Evolutionary conservation across 2,888 invertebrate species (phyloP).

Genomic region (Bibio marci): DNA sequence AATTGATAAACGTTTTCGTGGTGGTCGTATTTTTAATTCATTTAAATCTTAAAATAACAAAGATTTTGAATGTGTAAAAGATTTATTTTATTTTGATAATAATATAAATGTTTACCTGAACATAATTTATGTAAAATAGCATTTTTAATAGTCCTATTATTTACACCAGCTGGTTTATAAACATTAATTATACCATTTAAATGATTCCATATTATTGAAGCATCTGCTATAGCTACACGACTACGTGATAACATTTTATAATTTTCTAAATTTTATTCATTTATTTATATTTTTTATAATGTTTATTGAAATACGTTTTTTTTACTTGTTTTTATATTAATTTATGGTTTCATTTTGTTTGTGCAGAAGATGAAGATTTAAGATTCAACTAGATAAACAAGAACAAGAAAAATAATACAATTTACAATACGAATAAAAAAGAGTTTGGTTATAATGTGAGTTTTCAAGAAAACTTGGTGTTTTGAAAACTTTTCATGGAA

Average conservation of each 20-base stretch:
- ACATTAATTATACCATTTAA: slow-evolving; percentile 62
- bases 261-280: background rate
- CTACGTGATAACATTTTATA: background rate
- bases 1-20: slow-evolving; percentile 39
- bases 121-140: slow-evolving; percentile 45
- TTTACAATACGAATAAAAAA: too few relatives aligned
- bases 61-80: background rate
- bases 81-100: too few relatives aligned
- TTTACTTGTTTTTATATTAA: too few relatives aligned
- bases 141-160: slow-evolving; percentile 34
- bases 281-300: background rate
- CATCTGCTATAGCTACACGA: slow-evolving; percentile 26
- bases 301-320: too few relatives aligned
- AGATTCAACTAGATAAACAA: too few relatives aligned
- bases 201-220: slow-evolving; percentile 41
- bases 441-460: too few relatives aligned
- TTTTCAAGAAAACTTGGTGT: too few relatives aligned
- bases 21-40: slow-evolving; percentile 42
- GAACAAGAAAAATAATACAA: too few relatives aligned
- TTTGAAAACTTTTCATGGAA: too few relatives aligned
- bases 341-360: too few relatives aligned
- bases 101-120: too few relatives aligned
- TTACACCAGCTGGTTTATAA: slow-evolving; percentile 54
- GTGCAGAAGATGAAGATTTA: too few relatives aligned
- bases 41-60: slow-evolving; percentile 46